phyloP scores from a whole-genome alignment of 2,113 vertebrate genomes.

The Lutjanus erythropterus region DNA sequence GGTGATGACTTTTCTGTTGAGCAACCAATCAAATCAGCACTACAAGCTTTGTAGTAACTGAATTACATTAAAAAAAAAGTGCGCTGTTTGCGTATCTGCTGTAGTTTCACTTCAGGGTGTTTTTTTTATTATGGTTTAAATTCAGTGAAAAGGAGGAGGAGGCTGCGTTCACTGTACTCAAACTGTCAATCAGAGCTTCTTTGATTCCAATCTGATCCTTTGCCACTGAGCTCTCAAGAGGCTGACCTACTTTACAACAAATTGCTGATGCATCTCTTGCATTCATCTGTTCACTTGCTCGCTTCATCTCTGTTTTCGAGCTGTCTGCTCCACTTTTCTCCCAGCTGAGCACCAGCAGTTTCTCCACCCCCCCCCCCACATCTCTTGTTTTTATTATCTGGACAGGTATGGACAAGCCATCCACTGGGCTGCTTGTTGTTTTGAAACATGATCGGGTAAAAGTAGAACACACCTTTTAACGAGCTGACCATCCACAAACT shows the following conservation, averaged over 20 bases:
- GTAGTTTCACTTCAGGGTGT: neutral
- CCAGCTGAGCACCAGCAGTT: constrained; percentile 52
- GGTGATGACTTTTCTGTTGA: neutral
- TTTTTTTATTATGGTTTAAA: neutral
- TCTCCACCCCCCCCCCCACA: constrained; percentile 15
- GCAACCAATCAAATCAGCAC: neutral
- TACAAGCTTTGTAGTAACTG: neutral
- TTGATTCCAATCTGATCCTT: constrained; percentile 62
- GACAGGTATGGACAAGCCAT: constrained; percentile 81
- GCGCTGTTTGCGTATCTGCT: constrained; percentile 4
- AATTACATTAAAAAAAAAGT: neutral
- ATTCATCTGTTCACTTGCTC: constrained; percentile 54
- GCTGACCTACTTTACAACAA: constrained; percentile 76
- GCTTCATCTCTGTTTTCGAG: constrained; percentile 20
- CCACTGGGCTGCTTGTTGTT: constrained; percentile 75
- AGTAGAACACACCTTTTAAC: constrained; percentile 51
- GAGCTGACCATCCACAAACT: constrained; percentile 69
- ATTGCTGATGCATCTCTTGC: constrained; percentile 58
- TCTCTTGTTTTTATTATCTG: constrained; percentile 71
- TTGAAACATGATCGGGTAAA: constrained; percentile 80
- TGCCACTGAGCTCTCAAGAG: constrained; percentile 42
- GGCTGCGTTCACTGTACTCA: constrained; percentile 46
- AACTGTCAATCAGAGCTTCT: constrained; percentile 64
- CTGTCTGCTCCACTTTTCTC: constrained; percentile 45
- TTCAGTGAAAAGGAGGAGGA: neutral